These are phyloP conservation scores for Caenorhabditis auriculariae DNA, from an alignment of 2,888 invertebrate species.

Conservation along the genomic window DNA sequence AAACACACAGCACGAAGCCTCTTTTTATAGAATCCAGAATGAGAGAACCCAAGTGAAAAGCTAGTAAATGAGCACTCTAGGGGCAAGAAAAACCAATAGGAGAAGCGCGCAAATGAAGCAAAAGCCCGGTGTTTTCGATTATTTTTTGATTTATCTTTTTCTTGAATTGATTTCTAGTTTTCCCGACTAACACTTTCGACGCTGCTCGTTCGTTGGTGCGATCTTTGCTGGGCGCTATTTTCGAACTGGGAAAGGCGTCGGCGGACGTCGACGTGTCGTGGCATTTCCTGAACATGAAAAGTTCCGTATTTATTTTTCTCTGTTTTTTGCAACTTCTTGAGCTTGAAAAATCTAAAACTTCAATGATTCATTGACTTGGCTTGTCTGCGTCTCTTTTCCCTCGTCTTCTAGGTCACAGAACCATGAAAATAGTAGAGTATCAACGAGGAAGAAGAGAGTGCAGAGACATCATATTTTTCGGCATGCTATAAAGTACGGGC, in stretches of 20 bases:
- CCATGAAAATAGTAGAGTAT: no score
- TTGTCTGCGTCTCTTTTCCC: no score
- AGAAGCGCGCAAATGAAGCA: neutral
- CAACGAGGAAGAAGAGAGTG: no score
- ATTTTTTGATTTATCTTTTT: constrained; percentile 5
- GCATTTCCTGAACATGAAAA: constrained; percentile 34
- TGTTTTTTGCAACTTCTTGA: no score
- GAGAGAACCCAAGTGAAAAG: no score
- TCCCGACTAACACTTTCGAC: constrained; percentile 23
- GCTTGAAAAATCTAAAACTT: no score
- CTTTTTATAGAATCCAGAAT: neutral
- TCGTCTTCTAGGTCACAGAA: no score
- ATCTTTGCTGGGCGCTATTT: constrained; percentile 36
- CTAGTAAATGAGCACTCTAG: constrained; percentile 2
- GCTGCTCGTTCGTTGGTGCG: constrained; percentile 5
- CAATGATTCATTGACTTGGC: no score
- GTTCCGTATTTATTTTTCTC: no score
- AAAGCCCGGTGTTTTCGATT: neutral
- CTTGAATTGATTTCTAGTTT: no score
- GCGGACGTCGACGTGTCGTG: constrained; percentile 53
- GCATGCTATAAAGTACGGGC: no score
- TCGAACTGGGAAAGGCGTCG: constrained; percentile 52
- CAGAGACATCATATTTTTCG: no score
- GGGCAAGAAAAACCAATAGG: neutral
- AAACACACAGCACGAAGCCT: constrained; percentile 5